Base-by-base conservation (phyloP, 2,888 invertebrate species). In the Chymomyza amoena region DNA sequence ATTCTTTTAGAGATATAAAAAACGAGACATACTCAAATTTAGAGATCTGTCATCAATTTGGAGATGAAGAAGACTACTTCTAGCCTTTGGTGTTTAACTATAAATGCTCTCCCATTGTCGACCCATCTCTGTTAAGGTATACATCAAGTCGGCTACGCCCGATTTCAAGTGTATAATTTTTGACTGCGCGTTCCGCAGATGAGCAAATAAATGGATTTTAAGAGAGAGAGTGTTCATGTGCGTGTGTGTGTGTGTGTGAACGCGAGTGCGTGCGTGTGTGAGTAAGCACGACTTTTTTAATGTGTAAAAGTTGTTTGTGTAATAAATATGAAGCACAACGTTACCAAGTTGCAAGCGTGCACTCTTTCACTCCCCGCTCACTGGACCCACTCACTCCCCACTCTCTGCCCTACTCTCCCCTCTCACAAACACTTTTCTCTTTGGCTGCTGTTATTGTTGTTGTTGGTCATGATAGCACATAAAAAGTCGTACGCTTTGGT, bases 271-370 rank as follows among this genome's bases (percentile, higher is more conserved):
- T 18, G 20, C 2, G 32, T 10, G 57, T 28, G 18, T 6, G 57
- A 57, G 18, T n/a, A 16, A 57, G 15, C 66, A 51, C 60, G 60
- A 66, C 61, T 66, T 66, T 66, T 66, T 66, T 66, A 66, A 66
- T 66, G 66, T 52, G 66, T 13, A n/a, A 52, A 63, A 63, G 32
- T 63, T 63, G 52, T 25, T 25, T 76, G 72, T 73, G 77, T 71
- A 77, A 79, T 86, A 81, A 86, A 79, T 88, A 83, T 80, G 68
- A 78, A 78, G 80, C 73, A 78, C 72, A 80, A 69, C 76, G 76
- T 75, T 82, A 68, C 68, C 78, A 78, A 77, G 75, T 80, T 80
- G 78, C 83, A 70, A 51, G 60, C 36, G 39, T 45, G 13, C 39
- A 45, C 13, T 45, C 39, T 3, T 13, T 45, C 13, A 13, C 39